These are phyloP conservation scores for Nasalis larvatus DNA, from an alignment of 2,113 vertebrate genomes.

Conservation along the genomic window DNA sequence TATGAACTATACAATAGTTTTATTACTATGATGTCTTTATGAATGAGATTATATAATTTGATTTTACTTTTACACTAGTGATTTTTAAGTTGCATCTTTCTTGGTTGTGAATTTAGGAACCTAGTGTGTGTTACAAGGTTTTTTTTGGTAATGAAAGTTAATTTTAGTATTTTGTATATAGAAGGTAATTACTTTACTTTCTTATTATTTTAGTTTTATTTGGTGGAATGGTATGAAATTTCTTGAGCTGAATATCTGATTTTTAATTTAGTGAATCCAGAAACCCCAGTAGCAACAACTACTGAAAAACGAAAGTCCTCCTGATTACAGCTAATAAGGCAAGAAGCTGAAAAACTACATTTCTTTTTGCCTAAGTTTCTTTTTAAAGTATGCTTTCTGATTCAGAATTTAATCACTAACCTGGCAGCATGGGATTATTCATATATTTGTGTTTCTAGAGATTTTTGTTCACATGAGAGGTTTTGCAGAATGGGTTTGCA, in stretches of 20 bases:
- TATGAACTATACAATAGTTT: background rate
- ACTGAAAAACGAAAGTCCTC: background rate
- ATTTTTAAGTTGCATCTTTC: constrained; percentile 14
- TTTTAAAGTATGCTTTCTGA: background rate
- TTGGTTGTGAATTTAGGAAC: constrained; percentile 34
- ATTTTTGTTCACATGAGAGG: background rate
- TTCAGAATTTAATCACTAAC: background rate
- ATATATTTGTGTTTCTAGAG: background rate
- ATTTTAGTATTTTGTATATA: constrained; percentile 34
- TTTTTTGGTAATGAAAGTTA: background rate
- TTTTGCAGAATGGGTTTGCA: background rate
- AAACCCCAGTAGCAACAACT: background rate
- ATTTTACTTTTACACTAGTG: constrained; percentile 9
- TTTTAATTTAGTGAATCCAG: background rate
- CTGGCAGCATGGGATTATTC: background rate
- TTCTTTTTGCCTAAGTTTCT: background rate
- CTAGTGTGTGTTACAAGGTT: background rate
- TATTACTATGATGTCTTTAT: constrained; percentile 2
- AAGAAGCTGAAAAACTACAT: background rate
- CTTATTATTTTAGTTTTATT: background rate
- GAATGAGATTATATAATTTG: background rate
- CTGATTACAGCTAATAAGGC: background rate
- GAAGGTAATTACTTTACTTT: constrained; percentile 15
- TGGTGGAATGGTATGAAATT: background rate
- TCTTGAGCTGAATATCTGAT: background rate